These are phyloP conservation scores for Vespertilio murinus DNA, from an alignment of 2,797 vertebrate genomes.

Conservation along the genomic window DNA sequence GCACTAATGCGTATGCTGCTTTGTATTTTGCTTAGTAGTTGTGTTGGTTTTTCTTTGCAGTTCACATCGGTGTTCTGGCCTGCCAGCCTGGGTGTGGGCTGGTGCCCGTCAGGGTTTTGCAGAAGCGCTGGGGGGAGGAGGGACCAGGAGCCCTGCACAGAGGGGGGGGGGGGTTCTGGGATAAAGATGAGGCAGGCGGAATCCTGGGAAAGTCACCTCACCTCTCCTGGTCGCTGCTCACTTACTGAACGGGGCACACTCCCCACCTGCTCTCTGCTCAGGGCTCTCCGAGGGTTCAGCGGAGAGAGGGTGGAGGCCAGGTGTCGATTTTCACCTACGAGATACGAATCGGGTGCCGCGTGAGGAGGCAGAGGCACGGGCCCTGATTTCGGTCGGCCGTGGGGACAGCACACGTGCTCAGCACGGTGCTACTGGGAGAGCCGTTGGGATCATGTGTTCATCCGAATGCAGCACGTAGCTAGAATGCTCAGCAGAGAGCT, in stretches of 20 bases:
- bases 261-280: not conserved
- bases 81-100: not conserved
- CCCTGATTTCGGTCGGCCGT: no score
- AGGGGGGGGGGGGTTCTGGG: not conserved
- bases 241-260: no score
- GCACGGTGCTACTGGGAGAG: not conserved
- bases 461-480: not conserved
- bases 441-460: not conserved
- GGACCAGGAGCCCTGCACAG: not conserved
- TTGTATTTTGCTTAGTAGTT: not conserved
- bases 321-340: not conserved
- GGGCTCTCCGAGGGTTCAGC: not conserved
- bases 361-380: not conserved
- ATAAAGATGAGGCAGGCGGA: not conserved
- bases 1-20: not conserved
- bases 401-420: no score
- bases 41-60: not conserved
- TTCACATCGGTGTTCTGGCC: not conserved
- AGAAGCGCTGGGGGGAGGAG: not conserved
- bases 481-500: not conserved
- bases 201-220: not conserved
- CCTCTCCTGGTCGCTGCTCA: not conserved
- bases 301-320: not conserved
- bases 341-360: not conserved
- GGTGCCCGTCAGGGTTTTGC: rapidly evolving